Evolutionary conservation across 2,113 vertebrate genomes (phyloP).

Genomic region (Aegotheles bennettii): DNA sequence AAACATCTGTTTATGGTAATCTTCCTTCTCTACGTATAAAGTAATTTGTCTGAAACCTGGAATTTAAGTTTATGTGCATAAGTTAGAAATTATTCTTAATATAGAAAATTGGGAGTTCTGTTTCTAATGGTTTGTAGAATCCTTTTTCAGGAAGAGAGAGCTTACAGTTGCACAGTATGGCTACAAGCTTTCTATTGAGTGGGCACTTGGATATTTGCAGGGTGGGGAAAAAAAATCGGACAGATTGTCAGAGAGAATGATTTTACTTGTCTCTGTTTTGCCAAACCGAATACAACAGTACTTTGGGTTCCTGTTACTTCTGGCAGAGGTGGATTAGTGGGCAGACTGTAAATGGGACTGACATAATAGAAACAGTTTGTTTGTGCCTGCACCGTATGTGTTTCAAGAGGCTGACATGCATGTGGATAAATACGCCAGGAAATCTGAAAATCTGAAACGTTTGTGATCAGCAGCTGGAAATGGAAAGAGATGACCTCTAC

Average conservation of each 20-base stretch:
- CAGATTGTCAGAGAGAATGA: neutral
- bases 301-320: neutral
- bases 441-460: neutral
- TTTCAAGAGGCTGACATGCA: neutral
- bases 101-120: neutral
- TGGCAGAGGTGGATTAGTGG: neutral
- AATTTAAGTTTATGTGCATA: neutral
- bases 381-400: accelerated
- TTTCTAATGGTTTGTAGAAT: neutral
- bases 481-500: neutral
- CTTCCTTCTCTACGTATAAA: neutral
- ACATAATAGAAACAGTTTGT: neutral
- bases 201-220: neutral
- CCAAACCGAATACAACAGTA: neutral
- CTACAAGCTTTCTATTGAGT: neutral
- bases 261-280: neutral
- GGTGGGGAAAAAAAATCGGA: neutral
- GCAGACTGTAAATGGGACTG: neutral
- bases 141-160: neutral
- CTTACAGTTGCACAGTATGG: neutral
- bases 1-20: neutral
- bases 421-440: neutral
- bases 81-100: neutral
- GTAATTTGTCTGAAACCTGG: neutral
- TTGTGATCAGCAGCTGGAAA: conserved; percentile 2